Percentiles rank a stretch among this genome's conserved stretches.
These are phyloP conservation scores for Drosophila littoralis DNA, from an alignment of 1,140 invertebrate genomes.

Conservation along the genomic window DNA sequence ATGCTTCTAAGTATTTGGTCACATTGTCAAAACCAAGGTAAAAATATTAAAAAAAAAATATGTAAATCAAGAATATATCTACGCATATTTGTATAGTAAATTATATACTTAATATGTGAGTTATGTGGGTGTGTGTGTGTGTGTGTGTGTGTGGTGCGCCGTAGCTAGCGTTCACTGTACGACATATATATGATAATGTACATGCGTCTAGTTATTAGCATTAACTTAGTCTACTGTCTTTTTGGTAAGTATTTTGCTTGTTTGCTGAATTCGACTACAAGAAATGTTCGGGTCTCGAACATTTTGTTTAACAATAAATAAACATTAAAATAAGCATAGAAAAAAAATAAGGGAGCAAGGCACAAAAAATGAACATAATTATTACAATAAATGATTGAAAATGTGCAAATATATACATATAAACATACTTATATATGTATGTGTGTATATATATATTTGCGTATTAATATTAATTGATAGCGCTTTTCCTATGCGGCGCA, in stretches of 20 bases:
- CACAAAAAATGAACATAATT: constrained; percentile 16
- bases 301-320: constrained; percentile 56
- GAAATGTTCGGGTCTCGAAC: constrained; percentile 27
- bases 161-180: constrained; percentile 42
- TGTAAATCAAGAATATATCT: background rate
- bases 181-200: constrained; percentile 1
- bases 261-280: constrained; percentile 44
- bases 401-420: constrained; percentile 13
- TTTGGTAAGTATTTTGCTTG: constrained; percentile 72
- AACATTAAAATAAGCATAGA: constrained; percentile 46
- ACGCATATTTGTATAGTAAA: background rate
- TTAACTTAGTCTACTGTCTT: constrained; percentile 72
- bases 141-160: constrained; percentile 8
- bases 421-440: too few relatives aligned
- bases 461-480: constrained; percentile 22
- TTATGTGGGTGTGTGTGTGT: constrained; percentile 17
- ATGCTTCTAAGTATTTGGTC: constrained; percentile 26
- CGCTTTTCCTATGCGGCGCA: constrained; percentile 6
- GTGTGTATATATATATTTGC: background rate
- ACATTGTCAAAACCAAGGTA: constrained; percentile 2
- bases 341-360: constrained; percentile 2
- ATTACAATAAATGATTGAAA: constrained; percentile 12
- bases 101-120: constrained; percentile 23
- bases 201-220: constrained; percentile 24
- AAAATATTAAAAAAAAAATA: constrained; percentile 4